Base-by-base conservation (phyloP, 2,888 invertebrate species). In the Andrena fulva region DNA sequence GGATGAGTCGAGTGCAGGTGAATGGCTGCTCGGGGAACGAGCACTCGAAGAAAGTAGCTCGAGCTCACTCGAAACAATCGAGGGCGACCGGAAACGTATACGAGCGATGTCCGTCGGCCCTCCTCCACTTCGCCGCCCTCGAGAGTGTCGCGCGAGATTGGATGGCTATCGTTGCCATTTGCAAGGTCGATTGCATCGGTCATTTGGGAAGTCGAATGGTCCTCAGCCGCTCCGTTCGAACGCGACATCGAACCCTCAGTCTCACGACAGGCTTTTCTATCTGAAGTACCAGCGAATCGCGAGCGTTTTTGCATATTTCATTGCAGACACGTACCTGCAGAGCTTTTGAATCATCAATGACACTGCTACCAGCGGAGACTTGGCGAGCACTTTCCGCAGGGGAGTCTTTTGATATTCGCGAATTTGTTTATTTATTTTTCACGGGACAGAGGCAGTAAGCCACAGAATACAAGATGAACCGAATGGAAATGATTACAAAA, bases 91-190 rank as follows among this genome's bases (percentile, higher is more conserved):
- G 52, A 62, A 79, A 31, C 66, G 66, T 85, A 42, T 60, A 74
- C 70, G 54, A 31, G 54, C 54, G 50, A 50, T 33, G 69, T 73
- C 67, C 77, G 70, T 76, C 52, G 59, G 60, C 20, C 33, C 83
- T 73, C 81, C 70, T 82, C 79, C 87, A 85, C 88, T 87, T 87
- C 71, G 79, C 87, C 83, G 82, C 72, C 73, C 78, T 82, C 80
- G 77, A 80, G 77, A 78, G 81, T 76, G 85, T 82, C 80, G 83
- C 66, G 56, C 76, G 79, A 85, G 87, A 89, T 89, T 89, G 87
- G 87, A 89, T 87, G 85, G 76, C 89, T 78, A 89, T 87, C 86
- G 85, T 86, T 79, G 83, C 85, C 86, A 84, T 89, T 89, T 87
- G 86, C 86, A 89, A 87, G 85, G 82, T 80, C 86, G 84, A 89